phyloP scores from a whole-genome alignment of 2,113 vertebrate genomes.

The Ophthalmotilapia sp. region DNA sequence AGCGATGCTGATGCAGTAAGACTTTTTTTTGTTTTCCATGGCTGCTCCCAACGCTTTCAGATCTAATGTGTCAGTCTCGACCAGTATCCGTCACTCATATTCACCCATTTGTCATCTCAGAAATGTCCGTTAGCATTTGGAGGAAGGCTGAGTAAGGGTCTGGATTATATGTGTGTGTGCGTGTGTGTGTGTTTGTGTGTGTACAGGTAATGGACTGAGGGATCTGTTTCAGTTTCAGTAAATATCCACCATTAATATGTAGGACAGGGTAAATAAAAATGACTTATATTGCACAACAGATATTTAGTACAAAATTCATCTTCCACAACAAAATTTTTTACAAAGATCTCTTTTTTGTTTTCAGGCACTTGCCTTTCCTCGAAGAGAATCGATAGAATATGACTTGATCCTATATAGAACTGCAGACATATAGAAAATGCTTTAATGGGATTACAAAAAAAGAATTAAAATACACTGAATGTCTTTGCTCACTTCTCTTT shows the following conservation, averaged over 20 bases:
- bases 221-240: not conserved
- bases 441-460: not conserved
- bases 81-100: slow-evolving; percentile 28
- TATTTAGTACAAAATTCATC: not conserved
- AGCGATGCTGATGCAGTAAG: slow-evolving; percentile 8
- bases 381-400: not conserved
- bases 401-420: not conserved
- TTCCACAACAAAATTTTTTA: not conserved
- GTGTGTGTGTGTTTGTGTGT: not conserved
- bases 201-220: not conserved
- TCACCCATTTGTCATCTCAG: slow-evolving; percentile 13
- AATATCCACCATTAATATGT: not conserved
- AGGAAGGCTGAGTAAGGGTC: not conserved
- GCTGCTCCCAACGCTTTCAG: not conserved
- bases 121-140: slow-evolving; percentile 21
- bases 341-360: not conserved
- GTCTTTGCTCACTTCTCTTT: not conserved
- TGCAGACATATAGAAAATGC: not conserved
- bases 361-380: not conserved
- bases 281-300: not conserved
- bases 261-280: not conserved
- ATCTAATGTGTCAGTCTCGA: slow-evolving; percentile 15
- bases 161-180: not conserved
- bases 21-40: not conserved
- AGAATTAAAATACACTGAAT: not conserved